Evolutionary conservation across 2,797 vertebrate genomes (phyloP), one percentile per base, ranked within the genome.

Genomic region (Lithobates sylvaticus): DNA sequence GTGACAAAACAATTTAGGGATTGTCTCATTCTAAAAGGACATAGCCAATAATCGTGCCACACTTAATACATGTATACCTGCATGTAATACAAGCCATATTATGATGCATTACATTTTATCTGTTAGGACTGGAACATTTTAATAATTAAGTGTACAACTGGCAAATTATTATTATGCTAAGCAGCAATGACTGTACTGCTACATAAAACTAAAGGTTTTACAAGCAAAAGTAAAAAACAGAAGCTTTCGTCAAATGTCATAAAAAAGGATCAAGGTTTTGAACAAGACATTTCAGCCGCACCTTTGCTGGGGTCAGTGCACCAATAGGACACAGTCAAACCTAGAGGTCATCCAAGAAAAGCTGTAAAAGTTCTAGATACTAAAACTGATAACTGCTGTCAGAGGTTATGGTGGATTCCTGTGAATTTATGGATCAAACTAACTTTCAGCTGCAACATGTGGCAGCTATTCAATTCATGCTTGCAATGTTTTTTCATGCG

Each of bases 1-100:
- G 84, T 86, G 78, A 81, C 84, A 70, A 81, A 76, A 76, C 65
- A 76, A 86, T 76, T 86, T 71, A 81, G 64, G 71, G 72, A 86
- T 79, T n/a, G 84, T 42, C 18, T 34, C 67, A 75, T 29, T 74
- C 58, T 71, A 72, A 50, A 86, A 75, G 29, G 26, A 81, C 61
- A 81, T 64, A 65, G 42, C 54, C 13, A 58, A 36, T 69, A 73
- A 76, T 21, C 18, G 34, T 26, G 65, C 26, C 54, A 42, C 54
- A 74, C n/a, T 65, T 65, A 82, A 73, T 27, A 34, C 26, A 68
- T 81, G 79, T 58, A 81, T 61, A 70, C 15, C 72, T 27, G 29
- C 68, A 34, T 81, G 78, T 71, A 64, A 29, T 73, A 70, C 75
- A 84, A 21, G 61, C 67, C 29, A 36, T 8, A 29, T 76, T 70